Evolutionary conservation across 2,888 invertebrate genomes (phyloP), one percentile per base, ranked within the genome.

Genomic region (Macrophya annulata): DNA sequence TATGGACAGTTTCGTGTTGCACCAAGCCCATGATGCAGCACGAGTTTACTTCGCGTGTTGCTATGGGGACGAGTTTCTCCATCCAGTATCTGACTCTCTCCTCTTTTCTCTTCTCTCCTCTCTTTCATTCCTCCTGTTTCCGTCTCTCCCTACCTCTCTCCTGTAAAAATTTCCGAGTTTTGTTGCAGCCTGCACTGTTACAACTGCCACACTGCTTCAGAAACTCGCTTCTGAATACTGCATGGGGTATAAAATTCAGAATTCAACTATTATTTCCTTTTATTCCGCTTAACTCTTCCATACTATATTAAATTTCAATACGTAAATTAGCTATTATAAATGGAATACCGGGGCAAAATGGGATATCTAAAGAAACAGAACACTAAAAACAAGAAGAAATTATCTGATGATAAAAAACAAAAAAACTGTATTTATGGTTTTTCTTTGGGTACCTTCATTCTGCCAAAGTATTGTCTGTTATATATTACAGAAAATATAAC

Each of bases 21-120:
- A 83, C 3, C 77, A 37, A 48, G 65, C 37, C 83, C 62, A 62
- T 68, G 68, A 83, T 83, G 83, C 83, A 43, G 51, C 55, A 31
- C 40, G 77, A 71, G 86, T 68, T 65, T 65, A 77, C 85, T 85
- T 84, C 83, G 86, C 87, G 88, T 86, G 88, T 87, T 88, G 88
- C 88, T 86, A 87, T 88, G 88, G 88, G 86, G 86, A 88, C 86
- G 86, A 85, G 84, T 82, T 86, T 84, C 85, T 86, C 88, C 65
- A 25, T 81, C 59, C 82, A 77, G 77, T 82, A 37, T 48, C 51
- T 65, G 51, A 55, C 68, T 83, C 86, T 85, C n/a, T n/a, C 43
- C 74, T 45, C 21, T 48, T 2, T 21, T 25, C 45, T n/a, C n/a
- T 15, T 17, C 51, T 9, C 48, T 77, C 15, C 31, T 31, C 76